Evolutionary conservation across 2,113 vertebrate species (phyloP), one percentile per base, ranked within the genome.

Genomic region (Tetrao urogallus): DNA sequence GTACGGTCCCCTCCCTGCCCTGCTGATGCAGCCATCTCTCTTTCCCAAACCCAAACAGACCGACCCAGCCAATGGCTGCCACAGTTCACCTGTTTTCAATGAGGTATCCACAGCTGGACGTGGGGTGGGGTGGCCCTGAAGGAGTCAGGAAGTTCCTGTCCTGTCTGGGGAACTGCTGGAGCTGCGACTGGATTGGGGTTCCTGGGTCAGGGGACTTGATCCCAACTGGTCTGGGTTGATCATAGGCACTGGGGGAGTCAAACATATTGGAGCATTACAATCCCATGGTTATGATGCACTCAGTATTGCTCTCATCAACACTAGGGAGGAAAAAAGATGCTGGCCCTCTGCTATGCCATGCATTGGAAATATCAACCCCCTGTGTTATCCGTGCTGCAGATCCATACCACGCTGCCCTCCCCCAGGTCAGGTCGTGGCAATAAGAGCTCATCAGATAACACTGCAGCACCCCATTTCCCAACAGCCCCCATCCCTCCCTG

Each of bases 91-190:
- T 97, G 83, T 85, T 98, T 52, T 98, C 97, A 50, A 94, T 96
- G 90, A 98, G 98, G 97, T 98, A 99, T 81, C 97, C 98, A 90
- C 98, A 98, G 97, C 98, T 98, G 87, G 98, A 82, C 34, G 98
- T 97, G 75, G 98, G 96, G 88, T 97, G 98, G 43, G 98, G 95
- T 40, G 98, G 82, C 88, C 98, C 95, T 7, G 94, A 97, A 20
- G 98, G 93, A 97, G 96, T 99, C 97, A 98, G 98, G 97, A 99
- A 99, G 88, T 97, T 98, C 69, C 98, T 97, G 61, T 99, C 98
- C 47, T 98, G 98, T 70, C 98, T 97, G 79, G 98, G 98, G 95
- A 98, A 98, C 95, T 98, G 98, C 67, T 98, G 98, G 97, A 98
- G 97, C 2, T 97, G 97, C 18, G 98, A 98, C 97, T 98, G 98